These are phyloP conservation scores for Nematopogon swammerdamellus DNA, from an alignment of 2,888 invertebrate genomes.

Conservation along the genomic window DNA sequence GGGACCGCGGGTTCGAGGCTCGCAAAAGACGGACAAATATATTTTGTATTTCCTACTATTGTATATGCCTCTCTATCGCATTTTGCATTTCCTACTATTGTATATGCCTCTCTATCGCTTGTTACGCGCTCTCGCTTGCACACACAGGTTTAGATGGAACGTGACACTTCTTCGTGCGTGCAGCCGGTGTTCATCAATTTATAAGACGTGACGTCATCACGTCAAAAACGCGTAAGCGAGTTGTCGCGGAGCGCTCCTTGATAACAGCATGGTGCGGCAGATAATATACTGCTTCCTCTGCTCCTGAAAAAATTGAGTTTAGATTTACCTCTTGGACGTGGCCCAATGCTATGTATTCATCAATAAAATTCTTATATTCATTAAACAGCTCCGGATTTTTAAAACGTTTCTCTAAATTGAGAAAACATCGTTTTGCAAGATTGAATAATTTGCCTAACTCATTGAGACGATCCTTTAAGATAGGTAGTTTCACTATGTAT, in stretches of 20 bases:
- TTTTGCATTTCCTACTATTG: too few relatives aligned
- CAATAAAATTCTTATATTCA: not conserved
- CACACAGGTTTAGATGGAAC: too few relatives aligned
- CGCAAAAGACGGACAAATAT: too few relatives aligned
- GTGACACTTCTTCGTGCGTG: too few relatives aligned
- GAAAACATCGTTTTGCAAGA: not conserved
- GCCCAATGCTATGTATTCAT: conserved; percentile 62
- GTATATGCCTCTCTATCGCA: too few relatives aligned
- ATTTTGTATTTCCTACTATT: too few relatives aligned
- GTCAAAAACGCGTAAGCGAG: conserved; percentile 16
- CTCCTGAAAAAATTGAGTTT: conserved; percentile 2
- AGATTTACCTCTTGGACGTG: conserved; percentile 11
- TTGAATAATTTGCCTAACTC: not conserved
- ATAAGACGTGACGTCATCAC: too few relatives aligned
- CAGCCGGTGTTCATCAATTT: too few relatives aligned
- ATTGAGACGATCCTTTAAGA: not conserved
- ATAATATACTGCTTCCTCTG: conserved; percentile 10
- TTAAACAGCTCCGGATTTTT: not conserved
- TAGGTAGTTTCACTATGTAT: not conserved
- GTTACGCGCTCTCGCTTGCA: too few relatives aligned
- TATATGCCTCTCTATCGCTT: too few relatives aligned
- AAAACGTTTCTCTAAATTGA: not conserved
- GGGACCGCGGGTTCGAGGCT: too few relatives aligned
- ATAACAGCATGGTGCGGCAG: conserved; percentile 18
- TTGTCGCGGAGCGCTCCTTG: conserved; percentile 13